Evolutionary conservation across 2,888 invertebrate species (phyloP), one percentile per base, ranked within the genome.

Genomic region (Lymantria monacha): DNA sequence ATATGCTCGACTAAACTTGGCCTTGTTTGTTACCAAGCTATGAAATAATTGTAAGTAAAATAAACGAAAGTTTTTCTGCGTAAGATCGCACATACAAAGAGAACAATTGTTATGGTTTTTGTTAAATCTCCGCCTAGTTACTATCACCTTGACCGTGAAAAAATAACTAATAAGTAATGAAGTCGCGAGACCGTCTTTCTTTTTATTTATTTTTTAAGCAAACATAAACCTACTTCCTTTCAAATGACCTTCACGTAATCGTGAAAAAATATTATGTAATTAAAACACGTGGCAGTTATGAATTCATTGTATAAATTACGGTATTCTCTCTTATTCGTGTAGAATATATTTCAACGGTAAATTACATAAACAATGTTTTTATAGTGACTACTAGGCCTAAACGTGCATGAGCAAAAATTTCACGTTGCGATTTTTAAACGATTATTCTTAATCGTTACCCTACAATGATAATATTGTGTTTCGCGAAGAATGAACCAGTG

Each of bases 201-300:
- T 58, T 51, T 44, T 50, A 36, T 49, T 51, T 60, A 43, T 61
- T 61, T 67, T 61, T 61, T 56, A 58, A 44, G 37, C 14, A 42
- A 54, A 49, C 9, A 49, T 47, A 53, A 53, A 46, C 55, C 50
- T 12, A 57, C 44, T 65, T 62, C 65, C 62, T 59, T 31, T 31
- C 48, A 53, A 30, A 13, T 33, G 53, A 10, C 60, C 63, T 65
- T 58, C 51, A 30, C 41, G 31, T 56, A 48, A 48, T 55, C 38
- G 41, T 14, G 41, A 41, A 13, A 13, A 41, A 41, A 13, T 14
- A 41, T 59, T 61, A 61, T 45, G 43, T 58, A 58, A 63, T 57
- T 55, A 51, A 49, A 49, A 51, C 45, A n/a, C 38, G 38, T 12
- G 38, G 38, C 7, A 7, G 9, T 9, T 33, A 9, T 38, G 33